Conservation (phyloP, 2,888 invertebrate species). For the Sphaerophoria taeniata region DNA sequence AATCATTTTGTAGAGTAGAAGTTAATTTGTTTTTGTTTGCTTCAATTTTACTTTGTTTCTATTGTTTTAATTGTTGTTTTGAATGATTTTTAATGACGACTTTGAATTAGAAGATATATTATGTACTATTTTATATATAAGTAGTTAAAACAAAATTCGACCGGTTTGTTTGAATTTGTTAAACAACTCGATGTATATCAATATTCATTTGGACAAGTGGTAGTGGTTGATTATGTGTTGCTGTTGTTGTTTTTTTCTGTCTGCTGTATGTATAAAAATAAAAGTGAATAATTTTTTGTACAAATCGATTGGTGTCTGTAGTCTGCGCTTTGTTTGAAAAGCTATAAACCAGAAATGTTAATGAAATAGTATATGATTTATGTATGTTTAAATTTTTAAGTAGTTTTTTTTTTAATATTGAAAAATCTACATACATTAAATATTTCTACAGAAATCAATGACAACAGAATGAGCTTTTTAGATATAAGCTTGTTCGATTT, state of each 20-base stretch:
- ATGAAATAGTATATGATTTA: conserved; percentile 24
- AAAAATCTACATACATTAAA: background rate
- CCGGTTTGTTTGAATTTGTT: conserved; percentile 23
- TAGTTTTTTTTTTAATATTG: background rate
- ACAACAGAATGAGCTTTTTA: background rate
- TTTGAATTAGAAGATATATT: background rate
- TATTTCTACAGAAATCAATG: too few species aligned
- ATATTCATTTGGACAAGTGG: background rate
- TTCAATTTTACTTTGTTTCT: background rate
- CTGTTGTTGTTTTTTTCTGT: background rate
- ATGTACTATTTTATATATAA: too few species aligned
- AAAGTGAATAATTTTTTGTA: background rate
- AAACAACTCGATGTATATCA: background rate
- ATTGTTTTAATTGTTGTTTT: background rate
- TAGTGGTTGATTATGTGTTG: background rate
- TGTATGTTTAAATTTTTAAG: background rate
- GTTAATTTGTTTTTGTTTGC: background rate
- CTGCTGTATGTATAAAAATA: conserved; percentile 6
- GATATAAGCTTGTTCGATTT: background rate
- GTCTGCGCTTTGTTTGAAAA: background rate
- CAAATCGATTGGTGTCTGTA: background rate
- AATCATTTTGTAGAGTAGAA: conserved; percentile 1
- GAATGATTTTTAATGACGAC: conserved; percentile 9
- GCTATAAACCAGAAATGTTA: conserved; percentile 31
- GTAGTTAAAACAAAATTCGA: background rate